Conservation (phyloP, 2,113 vertebrate species). For the Aleadryas rufinucha region DNA sequence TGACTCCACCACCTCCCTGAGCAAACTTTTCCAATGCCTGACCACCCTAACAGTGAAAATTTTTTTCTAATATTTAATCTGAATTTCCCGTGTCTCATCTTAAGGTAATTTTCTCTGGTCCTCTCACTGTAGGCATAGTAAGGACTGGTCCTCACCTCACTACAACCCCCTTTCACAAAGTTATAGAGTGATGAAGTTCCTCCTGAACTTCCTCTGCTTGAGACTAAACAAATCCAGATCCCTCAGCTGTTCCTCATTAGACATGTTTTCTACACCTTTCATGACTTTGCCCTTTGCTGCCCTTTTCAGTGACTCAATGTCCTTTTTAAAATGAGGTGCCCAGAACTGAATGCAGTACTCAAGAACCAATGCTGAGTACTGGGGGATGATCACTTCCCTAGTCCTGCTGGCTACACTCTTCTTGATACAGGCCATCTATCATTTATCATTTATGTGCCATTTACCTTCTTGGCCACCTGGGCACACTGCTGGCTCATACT, state of each 20-base stretch:
- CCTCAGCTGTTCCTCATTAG: not conserved
- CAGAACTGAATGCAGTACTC: not conserved
- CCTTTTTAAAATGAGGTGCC: not conserved
- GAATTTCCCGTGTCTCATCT: not conserved
- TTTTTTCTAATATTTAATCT: not conserved
- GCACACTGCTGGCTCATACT: not conserved
- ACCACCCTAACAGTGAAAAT: not conserved
- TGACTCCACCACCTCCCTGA: not conserved
- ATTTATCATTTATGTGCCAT: not conserved
- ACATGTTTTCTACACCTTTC: not conserved
- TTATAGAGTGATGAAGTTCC: not conserved
- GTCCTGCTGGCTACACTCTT: not conserved
- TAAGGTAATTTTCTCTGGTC: not conserved
- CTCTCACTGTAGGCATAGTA: not conserved
- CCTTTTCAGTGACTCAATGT: rapidly evolving
- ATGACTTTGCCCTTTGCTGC: not conserved
- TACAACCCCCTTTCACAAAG: not conserved
- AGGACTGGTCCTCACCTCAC: not conserved
- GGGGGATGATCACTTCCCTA: not conserved
- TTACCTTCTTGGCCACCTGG: not conserved
- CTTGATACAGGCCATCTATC: not conserved
- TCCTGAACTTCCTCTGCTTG: not conserved
- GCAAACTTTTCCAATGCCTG: not conserved
- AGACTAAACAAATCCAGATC: not conserved
- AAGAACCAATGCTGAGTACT: not conserved